Evolutionary conservation across 1,140 invertebrate species (phyloP).

Genomic region (Teleopsis dalmanni): DNA sequence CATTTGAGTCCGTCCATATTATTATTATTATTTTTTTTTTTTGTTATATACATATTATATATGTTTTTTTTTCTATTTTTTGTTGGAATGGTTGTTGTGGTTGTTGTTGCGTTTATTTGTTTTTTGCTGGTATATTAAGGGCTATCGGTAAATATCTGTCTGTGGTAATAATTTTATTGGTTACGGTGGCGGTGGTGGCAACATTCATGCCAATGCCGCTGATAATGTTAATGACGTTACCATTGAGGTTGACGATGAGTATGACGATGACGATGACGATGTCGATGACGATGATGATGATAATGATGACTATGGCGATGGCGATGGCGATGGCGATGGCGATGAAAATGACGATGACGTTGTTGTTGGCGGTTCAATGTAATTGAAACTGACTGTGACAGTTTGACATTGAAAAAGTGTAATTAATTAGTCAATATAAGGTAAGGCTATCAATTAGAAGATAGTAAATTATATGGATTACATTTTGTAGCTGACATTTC

Average conservation of each 20-base stretch:
- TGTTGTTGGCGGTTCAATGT: neutral
- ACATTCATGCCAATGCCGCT: neutral
- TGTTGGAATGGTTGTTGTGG: neutral
- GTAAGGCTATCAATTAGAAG: slow-evolving; percentile 1
- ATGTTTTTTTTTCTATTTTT: no score
- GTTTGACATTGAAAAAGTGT: slow-evolving; percentile 9
- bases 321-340: neutral
- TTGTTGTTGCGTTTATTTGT: neutral
- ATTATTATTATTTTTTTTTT: no score
- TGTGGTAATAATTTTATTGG: neutral
- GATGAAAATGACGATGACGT: neutral
- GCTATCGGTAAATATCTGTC: no score
- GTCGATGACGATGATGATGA: neutral
- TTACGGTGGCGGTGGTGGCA: neutral
- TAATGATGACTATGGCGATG: neutral
- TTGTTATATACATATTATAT: no score
- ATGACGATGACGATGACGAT: neutral
- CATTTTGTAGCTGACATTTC: no score
- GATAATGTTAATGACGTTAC: neutral
- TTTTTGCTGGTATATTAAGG: no score
- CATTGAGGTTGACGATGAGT: neutral
- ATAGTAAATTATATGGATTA: slow-evolving; percentile 7
- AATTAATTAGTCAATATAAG: slow-evolving; percentile 5
- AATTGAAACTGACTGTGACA: no score
- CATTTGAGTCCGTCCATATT: no score